Percentiles rank a stretch among this genome's conserved stretches.
phyloP scores from a whole-genome alignment of 2,888 invertebrate species.

The Pomacea canaliculata region DNA sequence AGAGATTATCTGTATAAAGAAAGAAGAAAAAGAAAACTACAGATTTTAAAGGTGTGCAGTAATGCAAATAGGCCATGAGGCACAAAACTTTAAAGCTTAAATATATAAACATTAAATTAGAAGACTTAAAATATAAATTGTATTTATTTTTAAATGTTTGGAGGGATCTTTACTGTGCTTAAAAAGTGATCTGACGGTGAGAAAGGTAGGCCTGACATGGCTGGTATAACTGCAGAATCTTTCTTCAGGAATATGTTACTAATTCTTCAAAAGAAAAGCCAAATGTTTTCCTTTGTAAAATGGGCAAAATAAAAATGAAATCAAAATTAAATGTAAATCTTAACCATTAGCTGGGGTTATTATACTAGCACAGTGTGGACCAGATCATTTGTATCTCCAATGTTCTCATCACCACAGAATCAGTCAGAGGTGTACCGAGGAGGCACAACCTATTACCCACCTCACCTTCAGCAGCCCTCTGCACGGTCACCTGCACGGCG shows the following conservation, averaged over 20 bases:
- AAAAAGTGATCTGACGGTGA: too few species aligned
- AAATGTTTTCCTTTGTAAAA: too few species aligned
- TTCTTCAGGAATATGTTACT: too few species aligned
- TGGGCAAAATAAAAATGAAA: too few species aligned
- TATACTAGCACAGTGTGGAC: too few species aligned
- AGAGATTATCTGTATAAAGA: neutral
- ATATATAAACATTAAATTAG: neutral
- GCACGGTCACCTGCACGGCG: constrained; percentile 52
- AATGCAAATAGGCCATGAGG: neutral
- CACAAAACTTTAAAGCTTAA: neutral
- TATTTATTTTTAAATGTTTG: neutral
- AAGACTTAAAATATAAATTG: neutral
- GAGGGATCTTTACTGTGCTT: neutral
- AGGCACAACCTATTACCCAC: constrained; percentile 58
- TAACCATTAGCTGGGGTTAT: too few species aligned
- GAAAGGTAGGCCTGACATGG: too few species aligned
- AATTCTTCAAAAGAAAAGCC: too few species aligned
- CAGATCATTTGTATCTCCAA: neutral
- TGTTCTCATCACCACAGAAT: constrained; percentile 2
- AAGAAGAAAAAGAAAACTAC: neutral
- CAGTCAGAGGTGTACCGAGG: constrained; percentile 45
- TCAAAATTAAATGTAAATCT: too few species aligned
- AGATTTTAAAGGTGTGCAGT: neutral
- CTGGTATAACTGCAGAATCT: too few species aligned
- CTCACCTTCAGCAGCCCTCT: constrained; percentile 44